A percentile compares a stretch with the other conserved stretches of the same genome.
phyloP scores from a whole-genome alignment of 2,113 vertebrate species.

The Oncorhynchus keta region DNA sequence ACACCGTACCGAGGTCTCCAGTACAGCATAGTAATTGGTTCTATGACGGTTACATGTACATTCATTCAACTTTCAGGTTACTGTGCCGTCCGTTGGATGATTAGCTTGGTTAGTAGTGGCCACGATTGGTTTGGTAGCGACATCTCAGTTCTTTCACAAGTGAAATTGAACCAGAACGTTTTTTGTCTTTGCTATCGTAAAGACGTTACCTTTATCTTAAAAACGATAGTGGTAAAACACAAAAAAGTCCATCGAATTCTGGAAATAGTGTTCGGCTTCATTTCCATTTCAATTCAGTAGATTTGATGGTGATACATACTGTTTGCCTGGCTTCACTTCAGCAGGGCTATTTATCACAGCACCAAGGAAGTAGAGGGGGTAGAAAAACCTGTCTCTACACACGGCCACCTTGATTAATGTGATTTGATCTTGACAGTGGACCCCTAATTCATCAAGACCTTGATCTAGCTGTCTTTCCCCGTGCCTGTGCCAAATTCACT shows the following conservation, averaged over 20 bases:
- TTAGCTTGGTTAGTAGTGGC: not conserved
- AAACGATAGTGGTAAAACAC: slow-evolving; percentile 40
- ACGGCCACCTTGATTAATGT: slow-evolving; percentile 85
- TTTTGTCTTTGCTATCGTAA: not conserved
- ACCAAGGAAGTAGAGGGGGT: slow-evolving; percentile 34
- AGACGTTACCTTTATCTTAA: slow-evolving; percentile 58
- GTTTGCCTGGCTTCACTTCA: slow-evolving; percentile 57
- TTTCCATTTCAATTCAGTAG: slow-evolving; percentile 74
- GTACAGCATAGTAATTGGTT: not conserved
- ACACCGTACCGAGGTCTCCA: slow-evolving; percentile 35
- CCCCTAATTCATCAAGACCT: slow-evolving; percentile 84
- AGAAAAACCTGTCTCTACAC: slow-evolving; percentile 65
- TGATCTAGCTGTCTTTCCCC: slow-evolving; percentile 78
- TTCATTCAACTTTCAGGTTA: slow-evolving; percentile 21
- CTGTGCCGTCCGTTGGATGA: slow-evolving; percentile 16
- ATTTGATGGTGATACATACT: slow-evolving; percentile 77
- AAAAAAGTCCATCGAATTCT: slow-evolving; percentile 68
- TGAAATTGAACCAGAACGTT: not conserved
- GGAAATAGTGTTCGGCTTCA: slow-evolving; percentile 56
- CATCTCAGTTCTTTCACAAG: slow-evolving; percentile 7
- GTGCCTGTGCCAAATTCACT: slow-evolving; percentile 79
- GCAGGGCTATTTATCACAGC: slow-evolving; percentile 76
- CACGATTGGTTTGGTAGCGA: not conserved
- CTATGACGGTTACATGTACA: slow-evolving; percentile 5
- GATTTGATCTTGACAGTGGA: slow-evolving; percentile 80